Conservation (phyloP, 2,797 vertebrate species). For the Clamator glandarius region DNA sequence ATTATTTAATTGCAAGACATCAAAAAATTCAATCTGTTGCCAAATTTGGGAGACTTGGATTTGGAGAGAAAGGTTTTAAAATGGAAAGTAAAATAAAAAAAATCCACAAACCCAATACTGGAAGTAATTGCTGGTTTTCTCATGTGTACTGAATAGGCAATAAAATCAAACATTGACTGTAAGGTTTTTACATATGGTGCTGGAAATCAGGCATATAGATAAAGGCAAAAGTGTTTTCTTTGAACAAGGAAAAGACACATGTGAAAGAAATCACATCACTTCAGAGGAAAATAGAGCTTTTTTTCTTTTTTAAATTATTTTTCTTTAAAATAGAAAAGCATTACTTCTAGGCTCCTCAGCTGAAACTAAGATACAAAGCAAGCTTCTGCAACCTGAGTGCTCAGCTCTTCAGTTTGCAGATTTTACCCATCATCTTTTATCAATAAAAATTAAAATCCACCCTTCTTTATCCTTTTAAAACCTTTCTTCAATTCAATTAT, state of each 20-base stretch:
- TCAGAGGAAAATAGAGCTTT: neutral
- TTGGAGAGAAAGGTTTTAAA: conserved; percentile 37
- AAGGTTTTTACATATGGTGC: conserved; percentile 21
- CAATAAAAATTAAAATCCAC: neutral
- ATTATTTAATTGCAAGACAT: conserved; percentile 75
- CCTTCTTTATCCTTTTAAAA: neutral
- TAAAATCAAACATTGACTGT: conserved; percentile 40
- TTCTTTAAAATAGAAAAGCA: neutral
- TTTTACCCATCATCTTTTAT: neutral
- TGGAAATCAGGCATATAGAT: neutral
- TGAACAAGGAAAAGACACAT: neutral
- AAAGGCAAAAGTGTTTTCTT: conserved; percentile 1
- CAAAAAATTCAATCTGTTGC: conserved; percentile 2
- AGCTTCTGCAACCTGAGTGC: neutral
- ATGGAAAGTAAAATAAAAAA: neutral
- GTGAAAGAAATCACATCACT: neutral
- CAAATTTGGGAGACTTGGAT: conserved; percentile 38
- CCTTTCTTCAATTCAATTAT: neutral
- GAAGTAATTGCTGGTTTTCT: conserved; percentile 36
- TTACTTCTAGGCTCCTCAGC: neutral
- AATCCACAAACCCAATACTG: neutral
- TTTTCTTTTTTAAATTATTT: neutral
- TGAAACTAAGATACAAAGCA: neutral
- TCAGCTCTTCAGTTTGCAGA: neutral
- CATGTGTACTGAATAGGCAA: conserved; percentile 17